phyloP scores from a whole-genome alignment of 30 jellyfish, hydroid and myxozoan genomes.

The Catostylus mosaicus region DNA sequence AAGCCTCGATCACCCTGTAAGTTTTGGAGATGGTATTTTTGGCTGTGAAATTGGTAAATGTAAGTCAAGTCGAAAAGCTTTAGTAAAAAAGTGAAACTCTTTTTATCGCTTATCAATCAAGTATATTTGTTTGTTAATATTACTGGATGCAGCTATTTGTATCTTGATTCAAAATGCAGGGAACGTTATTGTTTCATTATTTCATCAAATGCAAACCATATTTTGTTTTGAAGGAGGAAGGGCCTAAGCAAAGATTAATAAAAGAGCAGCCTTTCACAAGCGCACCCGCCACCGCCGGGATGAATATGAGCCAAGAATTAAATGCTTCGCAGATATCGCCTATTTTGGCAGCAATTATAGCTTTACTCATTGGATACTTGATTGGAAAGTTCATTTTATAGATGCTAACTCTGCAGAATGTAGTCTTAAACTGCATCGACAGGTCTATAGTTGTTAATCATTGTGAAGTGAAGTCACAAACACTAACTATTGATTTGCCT shows the following conservation, averaged over 20 bases:
- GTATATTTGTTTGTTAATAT: too few relatives aligned
- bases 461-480: background rate
- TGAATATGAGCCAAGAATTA: slow-evolving; percentile 61
- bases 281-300: slow-evolving; percentile 12
- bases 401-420: background rate
- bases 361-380: slow-evolving; percentile 60
- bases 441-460: background rate
- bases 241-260: slow-evolving; percentile 14
- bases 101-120: too few relatives aligned
- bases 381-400: slow-evolving; percentile 57
- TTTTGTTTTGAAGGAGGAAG: slow-evolving; percentile 30
- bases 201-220: too few relatives aligned
- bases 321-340: slow-evolving; percentile 67
- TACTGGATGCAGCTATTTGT: too few relatives aligned
- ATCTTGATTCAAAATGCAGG: too few relatives aligned
- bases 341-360: slow-evolving; percentile 63
- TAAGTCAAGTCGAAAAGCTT: too few relatives aligned
- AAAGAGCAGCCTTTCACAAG: slow-evolving; percentile 19
- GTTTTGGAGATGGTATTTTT: too few relatives aligned
- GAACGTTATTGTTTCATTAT: too few relatives aligned
- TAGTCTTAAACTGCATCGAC: background rate
- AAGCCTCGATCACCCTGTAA: too few relatives aligned
- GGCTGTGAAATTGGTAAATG: too few relatives aligned
- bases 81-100: too few relatives aligned
- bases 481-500: background rate